Conservation (phyloP, 2,888 invertebrate genomes). For the Sympetrum striolatum region DNA sequence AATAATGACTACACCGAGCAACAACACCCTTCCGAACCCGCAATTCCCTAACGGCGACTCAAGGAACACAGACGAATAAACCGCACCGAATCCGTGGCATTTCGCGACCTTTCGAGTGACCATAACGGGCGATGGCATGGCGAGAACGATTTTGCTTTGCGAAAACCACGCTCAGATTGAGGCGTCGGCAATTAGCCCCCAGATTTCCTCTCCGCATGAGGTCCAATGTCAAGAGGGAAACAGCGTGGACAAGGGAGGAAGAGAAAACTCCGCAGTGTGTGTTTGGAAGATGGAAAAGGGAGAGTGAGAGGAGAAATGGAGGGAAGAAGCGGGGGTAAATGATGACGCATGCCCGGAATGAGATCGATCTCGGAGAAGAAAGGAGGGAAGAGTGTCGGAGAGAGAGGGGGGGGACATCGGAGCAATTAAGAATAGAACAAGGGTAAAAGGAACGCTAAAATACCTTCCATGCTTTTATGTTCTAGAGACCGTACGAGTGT, state of each 20-base stretch:
- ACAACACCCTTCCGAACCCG: too few relatives aligned
- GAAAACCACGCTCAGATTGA: background rate
- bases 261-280: background rate
- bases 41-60: too few relatives aligned
- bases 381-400: background rate
- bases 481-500: background rate
- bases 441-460: background rate
- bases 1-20: too few relatives aligned
- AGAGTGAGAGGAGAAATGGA: background rate
- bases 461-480: background rate
- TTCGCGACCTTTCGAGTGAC: background rate
- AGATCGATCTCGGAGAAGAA: constrained; percentile 41
- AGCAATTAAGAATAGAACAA: background rate
- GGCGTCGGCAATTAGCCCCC: background rate
- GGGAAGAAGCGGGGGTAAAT: background rate
- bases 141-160: background rate
- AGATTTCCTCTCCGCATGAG: constrained; percentile 21
- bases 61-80: too few relatives aligned
- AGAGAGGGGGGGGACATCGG: background rate
- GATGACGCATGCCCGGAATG: constrained; percentile 41
- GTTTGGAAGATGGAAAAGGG: background rate
- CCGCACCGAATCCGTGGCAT: too few relatives aligned
- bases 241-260: background rate
- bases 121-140: background rate
- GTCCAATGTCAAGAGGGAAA: background rate